These are phyloP conservation scores for Dendroctonus valens DNA, from an alignment of 1,140 invertebrate genomes.

Conservation along the genomic window DNA sequence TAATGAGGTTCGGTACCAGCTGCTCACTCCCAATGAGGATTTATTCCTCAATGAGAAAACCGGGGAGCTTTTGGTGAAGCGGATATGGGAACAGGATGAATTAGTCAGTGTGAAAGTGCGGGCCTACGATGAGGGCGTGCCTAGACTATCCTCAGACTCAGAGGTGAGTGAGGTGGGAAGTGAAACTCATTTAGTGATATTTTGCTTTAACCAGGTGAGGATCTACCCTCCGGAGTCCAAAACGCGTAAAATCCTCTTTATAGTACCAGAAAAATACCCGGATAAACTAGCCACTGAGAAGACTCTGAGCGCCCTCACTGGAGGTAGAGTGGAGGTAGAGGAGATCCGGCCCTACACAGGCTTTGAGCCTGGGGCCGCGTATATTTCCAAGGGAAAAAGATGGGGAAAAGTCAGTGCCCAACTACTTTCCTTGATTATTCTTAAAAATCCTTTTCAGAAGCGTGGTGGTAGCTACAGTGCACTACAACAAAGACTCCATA, in stretches of 20 bases:
- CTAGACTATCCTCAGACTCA: slow-evolving; percentile 65
- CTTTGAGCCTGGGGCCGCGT: slow-evolving; percentile 51
- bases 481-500: slow-evolving; percentile 63
- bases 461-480: slow-evolving; percentile 71
- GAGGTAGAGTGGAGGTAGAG: slow-evolving; percentile 70
- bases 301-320: slow-evolving; percentile 71
- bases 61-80: slow-evolving; percentile 59
- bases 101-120: slow-evolving; percentile 57
- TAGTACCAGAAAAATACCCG: slow-evolving; percentile 70
- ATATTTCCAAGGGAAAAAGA: slow-evolving; percentile 50
- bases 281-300: slow-evolving; percentile 69
- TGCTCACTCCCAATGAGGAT: slow-evolving; percentile 54
- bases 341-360: slow-evolving; percentile 68
- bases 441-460: slow-evolving; percentile 57
- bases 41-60: slow-evolving; percentile 68
- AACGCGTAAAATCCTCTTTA: slow-evolving; percentile 72
- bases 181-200: neutral
- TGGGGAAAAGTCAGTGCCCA: slow-evolving; percentile 44
- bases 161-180: slow-evolving; percentile 48
- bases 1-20: slow-evolving; percentile 79
- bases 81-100: slow-evolving; percentile 30
- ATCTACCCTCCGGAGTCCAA: slow-evolving; percentile 67
- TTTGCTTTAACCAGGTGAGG: slow-evolving; percentile 43
- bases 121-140: slow-evolving; percentile 79
- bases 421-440: neutral